These are phyloP conservation scores for Aphodius granarius DNA, from an alignment of 2,888 invertebrate genomes.

Conservation along the genomic window DNA sequence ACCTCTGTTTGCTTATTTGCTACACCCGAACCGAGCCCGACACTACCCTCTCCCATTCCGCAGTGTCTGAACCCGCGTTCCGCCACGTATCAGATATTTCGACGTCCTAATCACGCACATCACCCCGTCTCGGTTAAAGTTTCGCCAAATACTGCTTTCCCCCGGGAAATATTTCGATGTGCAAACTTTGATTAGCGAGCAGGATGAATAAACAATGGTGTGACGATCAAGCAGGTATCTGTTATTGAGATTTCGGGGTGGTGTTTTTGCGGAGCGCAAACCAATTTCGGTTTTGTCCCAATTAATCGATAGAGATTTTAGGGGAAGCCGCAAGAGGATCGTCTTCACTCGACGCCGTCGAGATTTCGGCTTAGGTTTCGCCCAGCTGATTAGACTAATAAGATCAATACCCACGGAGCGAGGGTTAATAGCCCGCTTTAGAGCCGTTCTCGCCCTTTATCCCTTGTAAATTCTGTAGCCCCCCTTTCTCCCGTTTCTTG, in stretches of 20 bases:
- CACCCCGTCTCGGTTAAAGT: not conserved
- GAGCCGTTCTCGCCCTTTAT: not conserved
- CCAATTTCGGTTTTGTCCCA: not conserved
- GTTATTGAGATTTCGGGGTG: no score
- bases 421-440: not conserved
- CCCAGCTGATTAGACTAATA: not conserved
- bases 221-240: not conserved
- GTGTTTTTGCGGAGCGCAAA: not conserved
- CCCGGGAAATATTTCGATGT: not conserved
- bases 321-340: not conserved
- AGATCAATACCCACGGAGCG: not conserved
- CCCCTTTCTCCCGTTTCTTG: not conserved
- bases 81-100: not conserved
- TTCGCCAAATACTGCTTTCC: not conserved
- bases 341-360: not conserved
- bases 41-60: not conserved
- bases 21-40: not conserved
- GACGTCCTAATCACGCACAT: not conserved
- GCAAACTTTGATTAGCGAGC: not conserved
- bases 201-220: not conserved
- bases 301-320: not conserved
- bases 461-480: not conserved
- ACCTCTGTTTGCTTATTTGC: conserved; percentile 9
- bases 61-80: not conserved
- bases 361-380: not conserved